Percentiles rank a stretch among this genome's conserved stretches.
phyloP scores from a whole-genome alignment of 2,888 invertebrate genomes.

The Orgyia antiqua region DNA sequence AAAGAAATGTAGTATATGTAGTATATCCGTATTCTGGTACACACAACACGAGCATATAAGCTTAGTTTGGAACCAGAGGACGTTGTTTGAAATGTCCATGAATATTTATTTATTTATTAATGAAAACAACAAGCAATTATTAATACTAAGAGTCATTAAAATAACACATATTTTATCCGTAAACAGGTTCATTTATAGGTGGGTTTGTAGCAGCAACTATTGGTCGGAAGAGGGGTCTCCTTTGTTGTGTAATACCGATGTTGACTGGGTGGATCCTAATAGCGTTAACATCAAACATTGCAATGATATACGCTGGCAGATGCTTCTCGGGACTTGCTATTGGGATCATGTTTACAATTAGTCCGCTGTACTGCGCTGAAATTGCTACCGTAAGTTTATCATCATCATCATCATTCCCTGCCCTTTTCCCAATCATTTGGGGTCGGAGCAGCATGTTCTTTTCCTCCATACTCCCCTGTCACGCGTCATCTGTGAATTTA shows the following conservation, averaged over 20 bases:
- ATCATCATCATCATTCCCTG: no score
- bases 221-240: constrained; percentile 83
- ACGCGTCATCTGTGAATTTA: no score
- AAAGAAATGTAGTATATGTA: no score
- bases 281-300: constrained; percentile 69
- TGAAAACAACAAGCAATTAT: background rate
- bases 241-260: constrained; percentile 82
- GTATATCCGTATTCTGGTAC: no score
- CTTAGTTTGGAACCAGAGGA: no score
- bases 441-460: no score
- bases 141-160: background rate
- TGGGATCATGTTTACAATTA: constrained; percentile 83
- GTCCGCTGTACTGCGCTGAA: constrained; percentile 93
- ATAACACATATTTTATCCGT: background rate
- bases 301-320: constrained; percentile 74
- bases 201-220: constrained; percentile 82
- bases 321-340: constrained; percentile 81
- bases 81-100: no score
- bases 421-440: no score
- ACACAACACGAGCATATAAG: no score
- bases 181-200: constrained; percentile 82
- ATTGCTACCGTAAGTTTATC: constrained; percentile 82
- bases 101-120: no score
- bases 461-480: no score
- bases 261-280: constrained; percentile 83